Evolutionary conservation across 1,140 invertebrate genomes (phyloP), one percentile per base, ranked within the genome.

Genomic region (Zaprionus inermis): DNA sequence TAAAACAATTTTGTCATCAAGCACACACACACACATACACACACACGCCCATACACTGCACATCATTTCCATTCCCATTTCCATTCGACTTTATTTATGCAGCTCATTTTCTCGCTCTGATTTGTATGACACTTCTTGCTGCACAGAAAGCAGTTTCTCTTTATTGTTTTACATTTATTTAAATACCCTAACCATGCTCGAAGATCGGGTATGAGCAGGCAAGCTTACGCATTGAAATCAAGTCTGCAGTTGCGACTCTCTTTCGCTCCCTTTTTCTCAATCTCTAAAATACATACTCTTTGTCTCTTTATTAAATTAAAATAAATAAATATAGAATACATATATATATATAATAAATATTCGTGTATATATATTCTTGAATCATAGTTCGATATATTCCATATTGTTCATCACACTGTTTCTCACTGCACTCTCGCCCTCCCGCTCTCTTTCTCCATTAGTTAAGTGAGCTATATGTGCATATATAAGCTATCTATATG

Each of bases 1-100:
- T 83, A 68, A 72, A 69, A 78, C 81, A 85, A 86, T 86, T 86
- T 88, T 82, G 76, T 86, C 83, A 86, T 79, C 76, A 86, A n/a
- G 32, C 57, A 57, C 30, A 54, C 52, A 69, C 20, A 52, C 20
- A 64, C 34, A 55, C 6, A 59, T 11, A 44, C 1, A 63, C 3
- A 38, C 12, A 46, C 20, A 55, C 5, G 14, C 22, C 20, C 59
- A 66, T 20, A 44, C 22, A 34, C 24, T 72, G 64, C 61, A 68
- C 68, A 73, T 70, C 57, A 76, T 76, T 82, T 64, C 28, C 55
- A 71, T 71, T 46, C 56, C 30, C 52, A 66, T 72, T 51, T 59
- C 52, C 73, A 84, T 71, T 83, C 65, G 51, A 36, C 57, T 68
- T 76, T 79, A 82, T 82, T 78, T 76, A 82, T 82, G 71, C 80